These are phyloP conservation scores for Trichonephila inaurata DNA, from an alignment of 1,140 invertebrate genomes.

Conservation along the genomic window DNA sequence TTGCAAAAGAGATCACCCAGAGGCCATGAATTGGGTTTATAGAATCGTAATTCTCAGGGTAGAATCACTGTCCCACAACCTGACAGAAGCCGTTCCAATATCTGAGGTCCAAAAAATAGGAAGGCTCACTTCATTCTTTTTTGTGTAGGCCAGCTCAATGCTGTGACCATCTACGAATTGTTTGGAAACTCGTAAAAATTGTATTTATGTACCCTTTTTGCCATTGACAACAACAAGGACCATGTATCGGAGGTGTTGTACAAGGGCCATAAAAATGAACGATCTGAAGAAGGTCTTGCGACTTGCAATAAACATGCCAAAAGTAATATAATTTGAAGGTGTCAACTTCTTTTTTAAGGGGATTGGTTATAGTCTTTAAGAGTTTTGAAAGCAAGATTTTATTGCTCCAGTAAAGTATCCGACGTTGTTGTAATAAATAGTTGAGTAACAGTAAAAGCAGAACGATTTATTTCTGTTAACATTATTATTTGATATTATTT, in stretches of 20 bases:
- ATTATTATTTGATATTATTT: background rate
- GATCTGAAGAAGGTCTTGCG: background rate
- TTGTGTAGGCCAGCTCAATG: background rate
- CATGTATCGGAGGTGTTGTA: background rate
- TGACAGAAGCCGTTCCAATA: background rate
- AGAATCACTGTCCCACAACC: background rate
- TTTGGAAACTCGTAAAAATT: conserved; percentile 11
- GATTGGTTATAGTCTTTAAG: background rate
- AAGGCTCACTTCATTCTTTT: background rate
- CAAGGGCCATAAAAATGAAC: background rate
- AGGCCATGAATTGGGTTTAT: conserved; percentile 28
- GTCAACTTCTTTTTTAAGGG: conserved; percentile 3
- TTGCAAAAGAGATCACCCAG: conserved; percentile 45
- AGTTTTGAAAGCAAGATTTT: background rate
- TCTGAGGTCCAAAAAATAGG: background rate
- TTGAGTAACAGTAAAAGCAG: background rate
- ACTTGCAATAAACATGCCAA: background rate
- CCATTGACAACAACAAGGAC: background rate
- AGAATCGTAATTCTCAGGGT: conserved; percentile 29
- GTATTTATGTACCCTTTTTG: background rate
- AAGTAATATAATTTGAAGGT: background rate
- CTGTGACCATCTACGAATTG: background rate
- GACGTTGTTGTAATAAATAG: background rate
- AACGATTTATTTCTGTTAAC: background rate
- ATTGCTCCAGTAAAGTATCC: background rate